These are phyloP conservation scores for Macropis europaea DNA, from an alignment of 2,888 invertebrate species.

Conservation along the genomic window DNA sequence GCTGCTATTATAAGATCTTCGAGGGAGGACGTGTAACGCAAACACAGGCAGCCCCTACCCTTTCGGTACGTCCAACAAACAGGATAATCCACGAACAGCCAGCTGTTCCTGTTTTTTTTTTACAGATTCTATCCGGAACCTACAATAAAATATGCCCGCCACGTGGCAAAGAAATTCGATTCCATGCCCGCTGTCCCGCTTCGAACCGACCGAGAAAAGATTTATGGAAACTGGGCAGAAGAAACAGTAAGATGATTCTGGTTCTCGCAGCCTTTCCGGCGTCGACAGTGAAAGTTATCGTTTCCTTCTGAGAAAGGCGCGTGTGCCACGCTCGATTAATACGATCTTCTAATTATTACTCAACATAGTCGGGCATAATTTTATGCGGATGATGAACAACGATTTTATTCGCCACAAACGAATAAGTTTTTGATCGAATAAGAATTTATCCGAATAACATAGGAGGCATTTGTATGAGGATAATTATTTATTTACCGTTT, in stretches of 20 bases:
- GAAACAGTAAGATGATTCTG: slow-evolving; percentile 54
- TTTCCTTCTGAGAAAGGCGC: background rate
- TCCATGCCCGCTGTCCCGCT: slow-evolving; percentile 47
- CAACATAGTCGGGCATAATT: too few relatives aligned
- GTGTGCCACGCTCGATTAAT: background rate
- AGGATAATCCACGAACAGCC: slow-evolving; percentile 31
- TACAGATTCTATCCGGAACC: slow-evolving; percentile 44
- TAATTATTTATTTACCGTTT: too few relatives aligned
- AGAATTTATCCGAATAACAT: too few relatives aligned
- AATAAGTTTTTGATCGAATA: too few relatives aligned
- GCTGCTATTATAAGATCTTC: slow-evolving; percentile 40
- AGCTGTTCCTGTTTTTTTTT: slow-evolving; percentile 57
- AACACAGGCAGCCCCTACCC: slow-evolving; percentile 41
- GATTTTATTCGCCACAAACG: background rate
- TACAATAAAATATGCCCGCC: slow-evolving; percentile 67
- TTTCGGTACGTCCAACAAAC: slow-evolving; percentile 52
- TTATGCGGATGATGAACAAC: too few relatives aligned
- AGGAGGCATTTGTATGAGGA: too few relatives aligned
- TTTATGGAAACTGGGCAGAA: slow-evolving; percentile 64
- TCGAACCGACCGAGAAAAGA: slow-evolving; percentile 60
- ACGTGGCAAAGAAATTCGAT: slow-evolving; percentile 70
- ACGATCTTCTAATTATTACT: too few relatives aligned
- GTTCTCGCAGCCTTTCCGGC: slow-evolving; percentile 26
- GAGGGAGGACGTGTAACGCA: slow-evolving; percentile 16
- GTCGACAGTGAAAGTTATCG: too few relatives aligned